These are phyloP conservation scores for Crotalus horridus DNA, from an alignment of 2,113 vertebrate species.

Conservation along the genomic window DNA sequence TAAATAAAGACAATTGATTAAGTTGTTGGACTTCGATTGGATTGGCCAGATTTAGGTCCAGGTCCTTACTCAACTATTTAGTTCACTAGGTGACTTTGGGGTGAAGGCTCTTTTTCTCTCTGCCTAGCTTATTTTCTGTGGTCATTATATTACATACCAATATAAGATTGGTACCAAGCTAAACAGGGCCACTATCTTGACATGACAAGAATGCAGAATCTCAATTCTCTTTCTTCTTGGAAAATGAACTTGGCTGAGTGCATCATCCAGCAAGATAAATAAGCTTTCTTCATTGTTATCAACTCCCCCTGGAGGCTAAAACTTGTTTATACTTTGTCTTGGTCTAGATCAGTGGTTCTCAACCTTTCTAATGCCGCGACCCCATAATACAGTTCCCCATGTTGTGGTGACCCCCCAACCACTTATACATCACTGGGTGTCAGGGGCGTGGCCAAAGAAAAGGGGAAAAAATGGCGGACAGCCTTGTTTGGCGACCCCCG, in stretches of 20 bases:
- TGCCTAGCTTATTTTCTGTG: not conserved
- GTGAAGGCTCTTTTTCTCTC: not conserved
- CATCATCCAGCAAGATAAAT: not conserved
- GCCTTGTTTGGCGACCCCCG: no score
- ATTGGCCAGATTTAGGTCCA: not conserved
- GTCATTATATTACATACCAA: not conserved
- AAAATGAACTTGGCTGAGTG: not conserved
- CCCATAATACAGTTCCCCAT: no score
- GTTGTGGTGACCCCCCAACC: no score
- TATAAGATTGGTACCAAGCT: not conserved
- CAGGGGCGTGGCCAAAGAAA: no score
- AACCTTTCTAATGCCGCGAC: no score
- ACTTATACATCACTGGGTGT: no score
- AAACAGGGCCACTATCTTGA: not conserved
- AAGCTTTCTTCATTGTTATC: not conserved
- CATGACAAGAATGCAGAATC: not conserved
- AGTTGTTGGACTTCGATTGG: not conserved
- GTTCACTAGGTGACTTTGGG: not conserved
- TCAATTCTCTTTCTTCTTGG: not conserved
- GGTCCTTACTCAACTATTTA: not conserved
- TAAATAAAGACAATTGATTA: not conserved
- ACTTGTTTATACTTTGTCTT: not conserved
- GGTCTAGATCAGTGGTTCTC: no score
- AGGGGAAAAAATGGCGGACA: no score
- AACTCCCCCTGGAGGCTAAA: not conserved